phyloP scores from a whole-genome alignment of 37 sponge, comb jelly and placozoan species.

The Chondrilla cf. caribensis region DNA sequence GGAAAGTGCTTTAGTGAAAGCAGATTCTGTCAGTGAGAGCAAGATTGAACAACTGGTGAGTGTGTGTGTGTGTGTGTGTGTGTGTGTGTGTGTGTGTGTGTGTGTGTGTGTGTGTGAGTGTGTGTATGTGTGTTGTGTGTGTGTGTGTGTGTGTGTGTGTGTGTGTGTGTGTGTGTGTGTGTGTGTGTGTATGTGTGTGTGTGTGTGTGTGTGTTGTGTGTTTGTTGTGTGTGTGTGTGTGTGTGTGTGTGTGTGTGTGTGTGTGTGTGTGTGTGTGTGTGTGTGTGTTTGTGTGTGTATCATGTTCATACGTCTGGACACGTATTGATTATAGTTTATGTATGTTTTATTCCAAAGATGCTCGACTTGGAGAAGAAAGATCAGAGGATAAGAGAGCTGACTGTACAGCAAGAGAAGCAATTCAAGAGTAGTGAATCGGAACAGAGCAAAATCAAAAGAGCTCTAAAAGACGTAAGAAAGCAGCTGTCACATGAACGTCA shows the following conservation, averaged over 20 bases:
- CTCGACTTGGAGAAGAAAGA: conserved; percentile 7
- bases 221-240: not conserved
- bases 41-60: conserved; percentile 56
- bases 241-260: conserved; percentile 4
- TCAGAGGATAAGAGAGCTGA: conserved; percentile 2
- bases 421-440: not conserved
- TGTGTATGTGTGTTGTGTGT: not conserved
- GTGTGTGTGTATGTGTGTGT: conserved; percentile 13
- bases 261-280: conserved; percentile 22
- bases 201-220: not conserved
- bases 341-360: not conserved
- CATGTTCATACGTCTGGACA: not conserved
- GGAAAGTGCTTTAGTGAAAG: conserved; percentile 1
- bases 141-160: not conserved
- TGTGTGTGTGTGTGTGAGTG: not conserved
- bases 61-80: not conserved
- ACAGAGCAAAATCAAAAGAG: not conserved
- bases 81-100: not conserved
- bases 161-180: conserved; percentile 23
- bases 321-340: not conserved
- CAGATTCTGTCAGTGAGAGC: conserved; percentile 11
- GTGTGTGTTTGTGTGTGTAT: not conserved
- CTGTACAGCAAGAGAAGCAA: not conserved
- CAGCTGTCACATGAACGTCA: conserved; percentile 63
- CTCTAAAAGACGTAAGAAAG: conserved; percentile 32